A percentile compares a stretch with the other conserved stretches of the same genome.
Evolutionary conservation across 1,140 invertebrate species (phyloP).

Genomic region (Telenomus remus): DNA sequence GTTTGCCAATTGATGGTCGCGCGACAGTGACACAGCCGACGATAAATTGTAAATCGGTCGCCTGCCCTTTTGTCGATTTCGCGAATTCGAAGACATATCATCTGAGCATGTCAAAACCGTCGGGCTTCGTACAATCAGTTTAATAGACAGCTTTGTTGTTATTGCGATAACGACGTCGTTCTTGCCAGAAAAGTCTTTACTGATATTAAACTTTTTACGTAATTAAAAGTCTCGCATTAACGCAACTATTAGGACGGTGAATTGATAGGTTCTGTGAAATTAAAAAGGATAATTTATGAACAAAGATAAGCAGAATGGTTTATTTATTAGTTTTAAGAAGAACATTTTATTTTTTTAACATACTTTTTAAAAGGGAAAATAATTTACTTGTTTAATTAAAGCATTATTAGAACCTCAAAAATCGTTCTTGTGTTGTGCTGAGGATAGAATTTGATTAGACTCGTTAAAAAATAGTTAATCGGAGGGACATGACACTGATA

Average conservation of each 20-base stretch:
- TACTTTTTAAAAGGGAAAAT: too few relatives aligned
- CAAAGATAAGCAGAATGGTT: too few relatives aligned
- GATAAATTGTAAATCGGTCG: conserved; percentile 35
- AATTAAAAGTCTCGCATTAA: conserved; percentile 7
- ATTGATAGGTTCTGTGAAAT: neutral
- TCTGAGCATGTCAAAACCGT: neutral
- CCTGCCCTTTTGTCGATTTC: conserved; percentile 34
- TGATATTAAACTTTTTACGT: conserved; percentile 4
- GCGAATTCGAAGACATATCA: conserved; percentile 35
- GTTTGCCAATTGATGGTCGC: conserved; percentile 40
- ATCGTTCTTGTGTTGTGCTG: too few relatives aligned
- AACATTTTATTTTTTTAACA: too few relatives aligned
- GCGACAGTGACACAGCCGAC: conserved; percentile 28
- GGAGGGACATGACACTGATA: too few relatives aligned
- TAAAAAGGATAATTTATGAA: too few relatives aligned
- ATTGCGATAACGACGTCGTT: conserved; percentile 20
- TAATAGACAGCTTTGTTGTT: conserved; percentile 32
- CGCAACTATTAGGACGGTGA: neutral
- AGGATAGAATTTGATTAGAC: too few relatives aligned
- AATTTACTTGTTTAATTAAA: too few relatives aligned
- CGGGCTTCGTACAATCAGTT: conserved; percentile 12
- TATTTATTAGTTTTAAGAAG: too few relatives aligned
- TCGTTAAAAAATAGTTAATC: too few relatives aligned
- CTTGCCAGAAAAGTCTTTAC: neutral
- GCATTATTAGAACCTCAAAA: too few relatives aligned